These are phyloP conservation scores for Spheniscus humboldti DNA, from an alignment of 2,797 vertebrate genomes.

Conservation along the genomic window DNA sequence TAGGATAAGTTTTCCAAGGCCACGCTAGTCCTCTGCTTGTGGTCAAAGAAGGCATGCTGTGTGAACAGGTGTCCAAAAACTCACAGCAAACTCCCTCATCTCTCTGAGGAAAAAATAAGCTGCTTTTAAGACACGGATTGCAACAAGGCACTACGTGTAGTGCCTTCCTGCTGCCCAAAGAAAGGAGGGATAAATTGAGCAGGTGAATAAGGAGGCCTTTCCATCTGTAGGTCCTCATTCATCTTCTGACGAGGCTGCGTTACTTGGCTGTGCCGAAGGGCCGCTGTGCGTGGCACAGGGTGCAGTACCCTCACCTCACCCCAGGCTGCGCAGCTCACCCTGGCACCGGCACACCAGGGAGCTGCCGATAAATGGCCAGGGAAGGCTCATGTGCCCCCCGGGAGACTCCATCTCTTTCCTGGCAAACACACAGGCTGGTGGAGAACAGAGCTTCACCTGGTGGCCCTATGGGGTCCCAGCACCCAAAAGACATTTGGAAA, in stretches of 20 bases:
- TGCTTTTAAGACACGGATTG: neutral
- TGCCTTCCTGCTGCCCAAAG: neutral
- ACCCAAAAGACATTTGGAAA: neutral
- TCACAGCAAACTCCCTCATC: neutral
- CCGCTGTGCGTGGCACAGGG: neutral
- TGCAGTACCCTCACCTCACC: neutral
- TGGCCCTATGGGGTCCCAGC: neutral
- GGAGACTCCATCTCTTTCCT: neutral
- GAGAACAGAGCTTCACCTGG: neutral
- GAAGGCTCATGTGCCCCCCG: neutral
- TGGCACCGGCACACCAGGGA: fast-evolving
- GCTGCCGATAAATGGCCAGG: neutral
- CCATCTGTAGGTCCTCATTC: neutral
- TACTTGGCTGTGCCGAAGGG: neutral
- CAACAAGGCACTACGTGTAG: neutral
- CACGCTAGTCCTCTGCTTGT: neutral
- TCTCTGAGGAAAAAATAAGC: neutral
- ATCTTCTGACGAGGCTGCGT: neutral
- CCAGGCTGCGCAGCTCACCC: neutral
- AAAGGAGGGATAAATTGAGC: neutral
- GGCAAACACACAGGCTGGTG: neutral
- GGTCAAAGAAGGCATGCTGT: neutral
- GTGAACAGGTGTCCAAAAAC: neutral
- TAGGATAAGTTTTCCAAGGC: neutral
- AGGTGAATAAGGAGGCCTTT: neutral